Percentiles rank a stretch among this genome's conserved stretches.
Evolutionary conservation across 1,140 invertebrate species (phyloP).

Genomic region (Druon quercuslanigerum): DNA sequence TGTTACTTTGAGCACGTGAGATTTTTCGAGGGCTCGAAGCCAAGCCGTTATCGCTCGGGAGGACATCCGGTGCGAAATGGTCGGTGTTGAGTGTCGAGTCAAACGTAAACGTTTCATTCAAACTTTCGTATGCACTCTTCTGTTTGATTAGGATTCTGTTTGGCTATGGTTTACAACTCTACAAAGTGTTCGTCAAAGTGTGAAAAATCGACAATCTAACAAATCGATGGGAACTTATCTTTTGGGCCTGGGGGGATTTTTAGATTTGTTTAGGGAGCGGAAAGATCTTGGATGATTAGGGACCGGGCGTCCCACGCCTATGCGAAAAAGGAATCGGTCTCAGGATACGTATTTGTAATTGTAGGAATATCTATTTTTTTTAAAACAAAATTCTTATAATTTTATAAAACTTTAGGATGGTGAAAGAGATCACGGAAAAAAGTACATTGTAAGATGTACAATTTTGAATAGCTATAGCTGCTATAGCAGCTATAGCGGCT

Average conservation of each 20-base stretch:
- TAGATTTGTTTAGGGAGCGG: neutral
- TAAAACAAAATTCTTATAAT: too few species aligned
- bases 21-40: slow-evolving; percentile 50
- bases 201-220: neutral
- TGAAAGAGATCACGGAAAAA: too few species aligned
- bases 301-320: too few species aligned
- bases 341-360: too few species aligned
- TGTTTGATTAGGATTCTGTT: slow-evolving; percentile 29
- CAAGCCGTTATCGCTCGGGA: slow-evolving; percentile 41
- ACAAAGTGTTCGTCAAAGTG: neutral
- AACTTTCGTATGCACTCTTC: neutral
- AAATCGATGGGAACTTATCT: neutral
- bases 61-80: slow-evolving; percentile 42
- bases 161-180: neutral
- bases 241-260: neutral
- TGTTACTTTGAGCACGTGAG: slow-evolving; percentile 11
- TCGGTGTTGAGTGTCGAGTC: neutral
- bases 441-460: too few species aligned
- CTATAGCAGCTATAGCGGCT: too few species aligned
- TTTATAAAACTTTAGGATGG: too few species aligned
- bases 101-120: slow-evolving; percentile 4
- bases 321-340: too few species aligned
- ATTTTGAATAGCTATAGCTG: too few species aligned
- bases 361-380: too few species aligned
- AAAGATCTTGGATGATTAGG: too few species aligned